Evolutionary conservation across 2,888 invertebrate species (phyloP).

Genomic region (Branchipolynoe longqiensis): DNA sequence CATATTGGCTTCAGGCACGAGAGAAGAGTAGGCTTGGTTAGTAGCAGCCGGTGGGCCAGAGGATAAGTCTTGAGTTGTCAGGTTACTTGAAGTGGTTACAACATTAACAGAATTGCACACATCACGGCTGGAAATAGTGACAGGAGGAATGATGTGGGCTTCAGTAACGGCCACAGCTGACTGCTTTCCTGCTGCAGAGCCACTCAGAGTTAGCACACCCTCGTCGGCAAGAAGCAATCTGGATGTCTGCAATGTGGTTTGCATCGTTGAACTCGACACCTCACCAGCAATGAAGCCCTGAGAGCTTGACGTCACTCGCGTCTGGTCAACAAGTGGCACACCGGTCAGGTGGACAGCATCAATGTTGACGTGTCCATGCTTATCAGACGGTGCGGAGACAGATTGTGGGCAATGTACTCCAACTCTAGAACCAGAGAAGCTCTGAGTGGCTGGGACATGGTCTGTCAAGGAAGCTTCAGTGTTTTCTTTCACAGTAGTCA

Average conservation of each 20-base stretch:
- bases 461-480: background rate
- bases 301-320: too few relatives aligned
- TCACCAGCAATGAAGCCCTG: too few relatives aligned
- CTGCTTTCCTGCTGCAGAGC: background rate
- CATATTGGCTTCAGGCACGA: conserved; percentile 29
- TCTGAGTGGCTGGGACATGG: background rate
- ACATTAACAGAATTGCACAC: background rate
- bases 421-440: too few relatives aligned
- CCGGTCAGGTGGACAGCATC: too few relatives aligned
- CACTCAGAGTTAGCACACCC: background rate
- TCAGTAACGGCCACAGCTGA: background rate
- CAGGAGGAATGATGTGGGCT: conserved; percentile 7
- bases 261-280: too few relatives aligned
- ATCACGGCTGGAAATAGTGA: background rate
- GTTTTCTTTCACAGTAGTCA: conserved; percentile 57
- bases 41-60: conserved; percentile 46
- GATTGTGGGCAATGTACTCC: too few relatives aligned
- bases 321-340: too few relatives aligned
- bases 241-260: too few relatives aligned
- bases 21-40: conserved; percentile 50
- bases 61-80: conserved; percentile 14
- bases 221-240: too few relatives aligned
- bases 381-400: too few relatives aligned
- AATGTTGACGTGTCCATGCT: too few relatives aligned
- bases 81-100: conserved; percentile 12